A percentile compares a stretch with the other conserved stretches of the same genome.
Conservation (phyloP, 64 coral and sea anemone genomes). For the Porites australiensis region DNA sequence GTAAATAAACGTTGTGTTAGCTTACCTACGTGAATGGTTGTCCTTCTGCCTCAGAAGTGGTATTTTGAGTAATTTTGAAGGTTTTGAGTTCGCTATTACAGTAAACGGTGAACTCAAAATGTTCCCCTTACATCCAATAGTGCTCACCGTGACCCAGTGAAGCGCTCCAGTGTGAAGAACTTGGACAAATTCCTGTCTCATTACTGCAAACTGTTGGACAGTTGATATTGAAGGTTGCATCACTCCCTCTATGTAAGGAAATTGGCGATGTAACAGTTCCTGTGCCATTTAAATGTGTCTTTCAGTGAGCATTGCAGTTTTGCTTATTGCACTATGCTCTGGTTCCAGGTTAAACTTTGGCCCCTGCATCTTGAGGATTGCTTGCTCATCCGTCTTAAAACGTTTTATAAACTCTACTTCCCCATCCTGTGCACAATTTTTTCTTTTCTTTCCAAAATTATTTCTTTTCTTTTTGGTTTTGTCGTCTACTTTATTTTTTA, state of each 20-base stretch:
- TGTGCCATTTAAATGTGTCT: constrained; percentile 6
- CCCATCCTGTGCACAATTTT: neutral
- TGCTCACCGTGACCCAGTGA: constrained; percentile 61
- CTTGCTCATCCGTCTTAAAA: neutral
- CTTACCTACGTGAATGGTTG: too few relatives aligned
- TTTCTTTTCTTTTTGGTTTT: neutral
- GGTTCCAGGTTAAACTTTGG: neutral
- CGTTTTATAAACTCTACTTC: neutral
- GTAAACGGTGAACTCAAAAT: too few relatives aligned
- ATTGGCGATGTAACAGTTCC: neutral
- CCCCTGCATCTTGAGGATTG: neutral
- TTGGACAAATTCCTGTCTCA: constrained; percentile 40
- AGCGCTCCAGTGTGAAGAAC: constrained; percentile 57
- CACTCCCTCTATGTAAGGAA: constrained; percentile 9
- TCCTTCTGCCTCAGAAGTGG: too few relatives aligned
- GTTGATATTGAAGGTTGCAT: neutral
- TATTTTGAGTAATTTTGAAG: too few relatives aligned
- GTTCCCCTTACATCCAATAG: constrained; percentile 25
- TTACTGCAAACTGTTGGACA: constrained; percentile 4
- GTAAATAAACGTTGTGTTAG: too few relatives aligned
- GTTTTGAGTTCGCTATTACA: too few relatives aligned
- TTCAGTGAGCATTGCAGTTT: constrained; percentile 10
- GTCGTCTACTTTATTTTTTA: neutral
- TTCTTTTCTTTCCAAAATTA: neutral
- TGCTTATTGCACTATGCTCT: neutral